phyloP scores from a whole-genome alignment of 2,888 invertebrate species.

The Cynaeus angustus region DNA sequence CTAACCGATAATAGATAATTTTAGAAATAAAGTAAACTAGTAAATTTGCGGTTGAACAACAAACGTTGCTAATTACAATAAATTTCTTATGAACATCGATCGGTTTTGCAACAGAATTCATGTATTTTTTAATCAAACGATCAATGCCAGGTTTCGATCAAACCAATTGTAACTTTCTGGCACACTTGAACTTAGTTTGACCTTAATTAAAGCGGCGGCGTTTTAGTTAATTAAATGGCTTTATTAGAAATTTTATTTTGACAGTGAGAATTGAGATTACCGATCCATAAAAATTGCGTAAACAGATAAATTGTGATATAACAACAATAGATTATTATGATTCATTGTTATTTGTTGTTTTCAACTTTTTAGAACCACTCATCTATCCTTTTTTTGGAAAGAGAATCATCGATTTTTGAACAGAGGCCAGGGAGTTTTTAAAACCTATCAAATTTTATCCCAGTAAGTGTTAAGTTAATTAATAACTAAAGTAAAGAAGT shows the following conservation, averaged over 20 bases:
- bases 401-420: no score
- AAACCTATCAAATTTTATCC: no score
- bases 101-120: no score
- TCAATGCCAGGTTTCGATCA: slow-evolving; percentile 29
- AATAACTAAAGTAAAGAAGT: no score
- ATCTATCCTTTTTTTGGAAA: background rate
- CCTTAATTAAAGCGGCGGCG: slow-evolving; percentile 20
- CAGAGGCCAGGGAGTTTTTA: no score
- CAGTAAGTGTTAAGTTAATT: no score
- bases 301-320: no score
- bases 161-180: slow-evolving; percentile 12
- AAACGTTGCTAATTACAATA: background rate
- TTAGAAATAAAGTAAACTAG: background rate
- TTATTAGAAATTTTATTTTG: no score
- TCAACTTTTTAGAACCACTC: no score
- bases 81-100: slow-evolving; percentile 14
- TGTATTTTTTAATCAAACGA: slow-evolving; percentile 14
- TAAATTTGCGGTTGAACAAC: background rate
- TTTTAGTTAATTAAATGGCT: slow-evolving; percentile 9
- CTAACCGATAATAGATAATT: slow-evolving; percentile 22
- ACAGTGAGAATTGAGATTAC: background rate
- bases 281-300: background rate
- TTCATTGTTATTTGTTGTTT: no score
- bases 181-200: slow-evolving; percentile 32
- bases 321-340: no score